These are phyloP conservation scores for Hydropotes inermis DNA, from an alignment of 2,113 vertebrate genomes.

Conservation along the genomic window DNA sequence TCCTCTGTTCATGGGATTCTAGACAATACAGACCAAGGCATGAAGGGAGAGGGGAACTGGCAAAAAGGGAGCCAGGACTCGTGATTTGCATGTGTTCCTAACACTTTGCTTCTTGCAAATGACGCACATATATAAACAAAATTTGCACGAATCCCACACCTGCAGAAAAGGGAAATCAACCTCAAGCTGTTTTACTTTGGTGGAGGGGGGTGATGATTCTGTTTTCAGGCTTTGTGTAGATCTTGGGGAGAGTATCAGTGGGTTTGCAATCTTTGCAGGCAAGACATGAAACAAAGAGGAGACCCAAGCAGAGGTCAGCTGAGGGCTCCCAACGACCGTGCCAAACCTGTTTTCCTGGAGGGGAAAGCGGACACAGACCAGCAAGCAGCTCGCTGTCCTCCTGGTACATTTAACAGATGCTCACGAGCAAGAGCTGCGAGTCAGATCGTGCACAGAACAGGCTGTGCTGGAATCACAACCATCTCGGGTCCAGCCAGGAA, in stretches of 20 bases:
- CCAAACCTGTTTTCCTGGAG: background rate
- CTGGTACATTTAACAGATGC: background rate
- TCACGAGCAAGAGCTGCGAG: background rate
- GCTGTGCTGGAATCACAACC: background rate
- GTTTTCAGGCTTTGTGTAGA: background rate
- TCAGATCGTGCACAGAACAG: background rate
- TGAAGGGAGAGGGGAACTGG: background rate
- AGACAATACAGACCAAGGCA: background rate
- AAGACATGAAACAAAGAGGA: background rate
- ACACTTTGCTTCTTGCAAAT: constrained; percentile 12
- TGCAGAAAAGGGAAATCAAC: background rate
- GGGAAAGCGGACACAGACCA: background rate
- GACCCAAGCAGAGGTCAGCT: background rate
- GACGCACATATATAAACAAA: background rate
- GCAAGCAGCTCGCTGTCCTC: background rate
- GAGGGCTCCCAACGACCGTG: background rate
- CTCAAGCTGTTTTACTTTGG: background rate
- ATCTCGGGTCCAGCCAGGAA: background rate
- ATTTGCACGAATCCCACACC: background rate
- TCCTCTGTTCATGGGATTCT: background rate
- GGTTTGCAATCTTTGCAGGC: background rate
- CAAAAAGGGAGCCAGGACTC: background rate
- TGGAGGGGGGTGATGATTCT: background rate
- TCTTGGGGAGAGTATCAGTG: background rate
- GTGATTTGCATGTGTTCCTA: background rate